A percentile compares a stretch with the other conserved stretches of the same genome.
Evolutionary conservation across 2,797 vertebrate genomes (phyloP).

Genomic region (Semotilus atromaculatus): DNA sequence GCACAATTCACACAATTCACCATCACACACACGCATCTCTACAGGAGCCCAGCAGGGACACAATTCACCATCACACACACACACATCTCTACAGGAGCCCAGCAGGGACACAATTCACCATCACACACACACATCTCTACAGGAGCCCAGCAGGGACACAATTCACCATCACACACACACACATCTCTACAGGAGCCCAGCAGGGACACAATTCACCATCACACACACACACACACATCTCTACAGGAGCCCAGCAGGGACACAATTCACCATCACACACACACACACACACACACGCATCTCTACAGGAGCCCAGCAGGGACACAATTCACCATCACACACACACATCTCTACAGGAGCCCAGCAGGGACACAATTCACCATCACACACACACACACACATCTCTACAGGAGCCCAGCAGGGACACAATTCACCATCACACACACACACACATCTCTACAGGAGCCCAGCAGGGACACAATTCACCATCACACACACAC

Average conservation of each 20-base stretch:
- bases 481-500: too few relatives aligned
- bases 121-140: slow-evolving; percentile 59
- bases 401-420: too few relatives aligned
- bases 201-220: background rate
- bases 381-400: too few relatives aligned
- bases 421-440: too few relatives aligned
- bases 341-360: slow-evolving; percentile 60
- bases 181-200: slow-evolving; percentile 67
- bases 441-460: too few relatives aligned
- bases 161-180: background rate
- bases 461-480: too few relatives aligned
- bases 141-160: background rate
- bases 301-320: slow-evolving; percentile 70
- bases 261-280: background rate
- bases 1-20: background rate
- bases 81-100: slow-evolving; percentile 75
- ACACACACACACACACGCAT: too few relatives aligned
- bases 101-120: background rate
- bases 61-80: background rate
- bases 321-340: background rate
- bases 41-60: slow-evolving; percentile 13
- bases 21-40: slow-evolving; percentile 57
- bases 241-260: slow-evolving; percentile 59
- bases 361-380: background rate
- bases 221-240: background rate